Evolutionary conservation across 2,113 vertebrate species (phyloP).

Genomic region (Gnathonemus echidnorhynchus): DNA sequence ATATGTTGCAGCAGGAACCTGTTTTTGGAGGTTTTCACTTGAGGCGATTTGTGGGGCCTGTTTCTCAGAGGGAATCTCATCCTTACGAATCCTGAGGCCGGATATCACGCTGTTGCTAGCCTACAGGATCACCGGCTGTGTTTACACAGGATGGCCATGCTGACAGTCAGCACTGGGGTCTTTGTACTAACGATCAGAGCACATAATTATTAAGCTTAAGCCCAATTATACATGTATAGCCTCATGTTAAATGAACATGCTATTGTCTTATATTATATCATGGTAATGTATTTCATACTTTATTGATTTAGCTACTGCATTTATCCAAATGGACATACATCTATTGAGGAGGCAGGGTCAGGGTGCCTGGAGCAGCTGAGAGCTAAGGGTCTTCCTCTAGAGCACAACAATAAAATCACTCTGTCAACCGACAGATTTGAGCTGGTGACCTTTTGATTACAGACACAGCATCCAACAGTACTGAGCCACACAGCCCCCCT

Average conservation of each 20-base stretch:
- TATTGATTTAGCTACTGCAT: background rate
- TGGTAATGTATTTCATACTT: background rate
- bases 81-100: background rate
- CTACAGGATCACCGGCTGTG: background rate
- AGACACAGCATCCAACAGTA: background rate
- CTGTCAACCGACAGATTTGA: background rate
- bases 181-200: background rate
- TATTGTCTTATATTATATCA: background rate
- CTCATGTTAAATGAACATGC: background rate
- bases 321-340: background rate
- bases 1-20: background rate
- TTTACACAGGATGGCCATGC: background rate
- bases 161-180: background rate
- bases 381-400: background rate
- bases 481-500: background rate
- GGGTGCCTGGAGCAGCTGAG: background rate
- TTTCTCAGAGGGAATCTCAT: background rate
- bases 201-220: background rate
- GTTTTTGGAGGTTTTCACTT: background rate
- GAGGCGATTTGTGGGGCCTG: background rate
- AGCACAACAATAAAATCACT: background rate
- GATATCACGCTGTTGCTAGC: background rate
- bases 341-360: background rate
- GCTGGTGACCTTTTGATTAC: background rate
- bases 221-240: background rate